Conservation (phyloP, 2,113 vertebrate genomes). For the Varanus salvator region DNA sequence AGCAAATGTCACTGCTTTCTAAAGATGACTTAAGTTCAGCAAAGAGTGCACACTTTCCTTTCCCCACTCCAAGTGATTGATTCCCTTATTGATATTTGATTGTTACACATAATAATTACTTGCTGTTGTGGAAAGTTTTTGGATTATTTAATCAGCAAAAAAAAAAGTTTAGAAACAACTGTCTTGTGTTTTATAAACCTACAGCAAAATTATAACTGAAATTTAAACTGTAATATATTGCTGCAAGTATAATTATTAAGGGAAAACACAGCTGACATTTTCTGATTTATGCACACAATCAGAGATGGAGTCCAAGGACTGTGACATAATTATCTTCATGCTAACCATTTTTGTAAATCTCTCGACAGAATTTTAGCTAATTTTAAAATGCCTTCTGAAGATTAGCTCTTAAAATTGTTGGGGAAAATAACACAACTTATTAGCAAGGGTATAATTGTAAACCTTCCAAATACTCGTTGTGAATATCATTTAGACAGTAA, state of each 20-base stretch:
- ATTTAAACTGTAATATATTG: constrained; percentile 79
- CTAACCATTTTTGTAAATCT: constrained; percentile 86
- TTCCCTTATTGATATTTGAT: constrained; percentile 54
- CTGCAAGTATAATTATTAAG: constrained; percentile 82
- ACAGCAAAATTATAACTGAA: constrained; percentile 75
- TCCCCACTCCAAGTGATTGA: constrained; percentile 43
- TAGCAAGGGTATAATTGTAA: constrained; percentile 89
- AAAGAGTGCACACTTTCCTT: constrained; percentile 34
- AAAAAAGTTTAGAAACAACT: constrained; percentile 78
- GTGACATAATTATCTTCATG: constrained; percentile 86
- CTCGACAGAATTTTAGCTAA: constrained; percentile 87
- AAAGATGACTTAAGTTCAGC: background rate
- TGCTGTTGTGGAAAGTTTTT: constrained; percentile 61
- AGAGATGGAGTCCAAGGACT: constrained; percentile 84
- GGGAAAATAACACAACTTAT: constrained; percentile 87
- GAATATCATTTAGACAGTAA: constrained; percentile 86
- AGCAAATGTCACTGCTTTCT: constrained; percentile 16
- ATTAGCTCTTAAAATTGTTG: constrained; percentile 85
- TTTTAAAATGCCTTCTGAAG: constrained; percentile 87
- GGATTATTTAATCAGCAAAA: constrained; percentile 74
- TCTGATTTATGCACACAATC: constrained; percentile 87
- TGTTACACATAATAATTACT: constrained; percentile 58
- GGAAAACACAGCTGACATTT: constrained; percentile 85
- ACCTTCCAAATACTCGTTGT: constrained; percentile 85
- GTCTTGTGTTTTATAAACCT: constrained; percentile 75